Conservation (phyloP, 2,113 vertebrate genomes). For the Numida meleagris region DNA sequence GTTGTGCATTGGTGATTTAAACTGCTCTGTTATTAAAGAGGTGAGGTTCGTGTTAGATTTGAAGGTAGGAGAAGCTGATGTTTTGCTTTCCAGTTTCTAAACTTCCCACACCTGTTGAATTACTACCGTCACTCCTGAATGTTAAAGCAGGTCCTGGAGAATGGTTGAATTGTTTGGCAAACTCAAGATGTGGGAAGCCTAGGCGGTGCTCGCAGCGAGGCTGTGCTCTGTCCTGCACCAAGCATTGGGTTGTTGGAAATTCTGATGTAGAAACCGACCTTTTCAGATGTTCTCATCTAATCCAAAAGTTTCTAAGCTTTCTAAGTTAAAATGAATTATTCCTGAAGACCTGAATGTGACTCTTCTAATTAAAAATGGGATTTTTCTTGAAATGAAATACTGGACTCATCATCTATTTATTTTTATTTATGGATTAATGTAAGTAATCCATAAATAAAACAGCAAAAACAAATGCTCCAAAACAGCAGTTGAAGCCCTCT, state of each 20-base stretch:
- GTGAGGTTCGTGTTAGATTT: background rate
- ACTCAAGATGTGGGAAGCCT: background rate
- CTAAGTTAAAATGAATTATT: background rate
- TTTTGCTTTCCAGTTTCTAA: background rate
- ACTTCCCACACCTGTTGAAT: background rate
- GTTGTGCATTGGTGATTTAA: background rate
- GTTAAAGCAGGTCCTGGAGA: background rate
- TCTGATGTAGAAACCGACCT: background rate
- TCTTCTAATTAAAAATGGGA: background rate
- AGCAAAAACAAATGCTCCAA: no score
- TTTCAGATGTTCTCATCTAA: background rate
- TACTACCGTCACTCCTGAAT: background rate
- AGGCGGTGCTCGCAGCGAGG: accelerated
- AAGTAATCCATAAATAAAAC: no score
- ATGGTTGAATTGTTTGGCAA: background rate
- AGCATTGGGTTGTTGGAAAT: background rate
- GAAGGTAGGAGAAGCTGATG: background rate
- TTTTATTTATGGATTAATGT: background rate
- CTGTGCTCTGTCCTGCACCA: background rate
- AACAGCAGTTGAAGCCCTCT: background rate
- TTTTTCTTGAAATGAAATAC: background rate
- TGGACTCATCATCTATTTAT: background rate
- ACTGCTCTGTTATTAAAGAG: background rate
- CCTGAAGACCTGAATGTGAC: background rate
- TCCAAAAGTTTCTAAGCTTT: background rate